Percentiles rank a stretch among this genome's conserved stretches.
These are phyloP conservation scores for Oenanthe oenanthe DNA, from an alignment of 2,113 vertebrate species.

Conservation along the genomic window DNA sequence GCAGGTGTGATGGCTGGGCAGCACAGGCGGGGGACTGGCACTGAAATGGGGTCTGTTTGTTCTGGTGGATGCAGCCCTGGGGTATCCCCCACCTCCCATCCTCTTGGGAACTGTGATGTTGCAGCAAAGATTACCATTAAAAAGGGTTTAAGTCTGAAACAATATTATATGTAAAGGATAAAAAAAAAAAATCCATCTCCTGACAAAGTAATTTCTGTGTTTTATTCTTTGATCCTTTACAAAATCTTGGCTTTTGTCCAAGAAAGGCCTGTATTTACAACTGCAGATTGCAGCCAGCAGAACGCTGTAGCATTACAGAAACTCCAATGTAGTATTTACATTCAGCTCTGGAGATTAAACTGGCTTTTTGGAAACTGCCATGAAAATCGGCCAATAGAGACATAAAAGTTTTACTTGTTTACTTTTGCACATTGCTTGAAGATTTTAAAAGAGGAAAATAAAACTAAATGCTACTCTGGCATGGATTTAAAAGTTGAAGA, in stretches of 20 bases:
- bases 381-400: not conserved
- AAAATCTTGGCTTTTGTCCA: slow-evolving; percentile 5
- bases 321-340: not conserved
- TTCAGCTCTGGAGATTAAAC: not conserved
- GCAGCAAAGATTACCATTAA: not conserved
- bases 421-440: not conserved
- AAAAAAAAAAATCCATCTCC: not conserved
- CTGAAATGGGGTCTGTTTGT: not conserved
- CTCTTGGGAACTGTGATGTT: not conserved
- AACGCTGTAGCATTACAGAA: not conserved
- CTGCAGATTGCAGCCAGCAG: not conserved
- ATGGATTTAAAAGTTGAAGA: not conserved
- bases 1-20: not conserved
- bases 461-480: not conserved
- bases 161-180: not conserved
- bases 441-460: not conserved
- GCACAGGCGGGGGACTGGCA: fast-evolving
- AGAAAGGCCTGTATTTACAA: not conserved
- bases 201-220: slow-evolving; percentile 2
- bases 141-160: not conserved
- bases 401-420: not conserved
- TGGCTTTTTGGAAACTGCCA: not conserved
- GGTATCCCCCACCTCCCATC: not conserved
- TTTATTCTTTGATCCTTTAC: slow-evolving; percentile 3
- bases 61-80: not conserved